Evolutionary conservation across 2,797 vertebrate species (phyloP), one percentile per base, ranked within the genome.

Genomic region (Todus mexicanus): DNA sequence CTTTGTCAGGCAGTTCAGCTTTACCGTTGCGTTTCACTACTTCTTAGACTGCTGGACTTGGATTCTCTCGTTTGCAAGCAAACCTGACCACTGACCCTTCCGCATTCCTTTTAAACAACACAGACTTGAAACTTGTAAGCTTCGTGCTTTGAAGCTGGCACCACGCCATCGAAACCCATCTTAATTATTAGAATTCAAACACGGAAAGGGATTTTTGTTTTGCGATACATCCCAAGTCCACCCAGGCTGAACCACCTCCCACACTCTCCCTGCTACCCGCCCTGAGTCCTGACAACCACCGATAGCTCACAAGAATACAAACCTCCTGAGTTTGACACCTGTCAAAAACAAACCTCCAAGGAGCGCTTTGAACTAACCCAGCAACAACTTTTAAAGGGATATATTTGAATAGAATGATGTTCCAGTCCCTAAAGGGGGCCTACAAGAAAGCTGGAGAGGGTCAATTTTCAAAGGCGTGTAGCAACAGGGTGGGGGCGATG

Each of bases 271-370:
- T 2, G 7, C 33, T 22, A 47, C 26, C 35, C 4, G 8, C 51
- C n/a, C 3, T 1, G 5, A 54, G 35, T 17, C 63, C 43, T 5
- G 2, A 27, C 6, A 68, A 64, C 19, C 0, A 0, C 15, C 0
- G 3, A 15, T 3, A 26, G 43, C 72, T 60, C 3, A 2, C 9
- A 23, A 12, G 23, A 79, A 64, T 19, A 37, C 51, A 70, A 79
- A 35, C 13, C 19, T 63, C 45, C 48, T 38, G 29, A 65, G 83
- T 23, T n/a, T 54, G 71, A 38, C 68, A 63, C 23, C 48, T 53
- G 22, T 7, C 45, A 25, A 37, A 80, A 35, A 56, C 1, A 7
- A 77, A 57, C 45, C 33, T 37, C 48, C 35, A 57, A 54, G 14
- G 17, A 76, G 35, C 35, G 11, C 15, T 43, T 0, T 38, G 61